Evolutionary conservation across 1,140 invertebrate species (phyloP).

Genomic region (Aradophagus sp.): DNA sequence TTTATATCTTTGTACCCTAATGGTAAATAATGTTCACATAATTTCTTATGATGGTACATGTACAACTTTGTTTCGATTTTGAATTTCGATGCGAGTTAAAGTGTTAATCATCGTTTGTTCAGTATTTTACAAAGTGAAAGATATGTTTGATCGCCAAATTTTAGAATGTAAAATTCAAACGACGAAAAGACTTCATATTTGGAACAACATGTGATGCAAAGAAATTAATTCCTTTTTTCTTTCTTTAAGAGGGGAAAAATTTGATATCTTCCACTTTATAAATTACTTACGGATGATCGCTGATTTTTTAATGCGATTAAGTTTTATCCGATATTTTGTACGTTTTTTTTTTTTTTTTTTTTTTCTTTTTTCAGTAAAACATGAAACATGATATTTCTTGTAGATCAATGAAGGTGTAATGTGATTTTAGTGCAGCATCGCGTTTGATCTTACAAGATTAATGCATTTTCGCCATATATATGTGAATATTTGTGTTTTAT

Average conservation of each 20-base stretch:
- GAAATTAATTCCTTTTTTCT: too few species aligned
- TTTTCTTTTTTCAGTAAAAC: conserved; percentile 5
- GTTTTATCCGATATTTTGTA: neutral
- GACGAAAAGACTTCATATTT: too few species aligned
- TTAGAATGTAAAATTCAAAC: too few species aligned
- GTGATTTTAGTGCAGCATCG: conserved; percentile 44
- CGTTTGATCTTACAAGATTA: conserved; percentile 48
- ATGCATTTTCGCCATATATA: conserved; percentile 52
- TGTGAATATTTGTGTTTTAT: conserved; percentile 55
- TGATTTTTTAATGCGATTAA: too few species aligned
- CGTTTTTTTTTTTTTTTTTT: conserved; percentile 16
- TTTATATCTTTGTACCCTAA: conserved; percentile 45
- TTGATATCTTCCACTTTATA: too few species aligned
- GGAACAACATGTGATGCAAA: too few species aligned
- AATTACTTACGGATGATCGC: too few species aligned
- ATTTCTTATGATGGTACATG: conserved; percentile 29
- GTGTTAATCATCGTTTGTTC: too few species aligned
- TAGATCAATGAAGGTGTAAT: conserved; percentile 52
- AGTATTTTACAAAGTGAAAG: too few species aligned
- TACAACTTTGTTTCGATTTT: conserved; percentile 14
- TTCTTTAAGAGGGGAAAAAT: too few species aligned
- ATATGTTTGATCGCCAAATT: too few species aligned
- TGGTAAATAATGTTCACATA: conserved; percentile 27
- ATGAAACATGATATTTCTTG: conserved; percentile 43
- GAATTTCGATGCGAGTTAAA: too few species aligned